Evolutionary conservation across 2,888 invertebrate genomes (phyloP).

Genomic region (Fissipunctia ypsillon): DNA sequence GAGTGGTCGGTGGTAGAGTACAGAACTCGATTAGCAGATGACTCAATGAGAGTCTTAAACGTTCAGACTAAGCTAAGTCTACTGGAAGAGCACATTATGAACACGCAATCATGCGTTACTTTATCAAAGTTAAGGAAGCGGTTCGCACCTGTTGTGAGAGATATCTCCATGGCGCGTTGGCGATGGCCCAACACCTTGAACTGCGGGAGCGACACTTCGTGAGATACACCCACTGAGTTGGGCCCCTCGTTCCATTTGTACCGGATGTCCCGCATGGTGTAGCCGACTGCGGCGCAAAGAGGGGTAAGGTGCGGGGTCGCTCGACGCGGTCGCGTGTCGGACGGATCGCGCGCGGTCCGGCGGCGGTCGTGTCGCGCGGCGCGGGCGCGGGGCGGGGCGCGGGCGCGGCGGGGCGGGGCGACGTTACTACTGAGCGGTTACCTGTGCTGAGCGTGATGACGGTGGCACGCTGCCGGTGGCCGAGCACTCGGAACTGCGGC

Average conservation of each 20-base stretch:
- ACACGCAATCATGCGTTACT: conserved; percentile 12
- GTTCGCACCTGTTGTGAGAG: conserved; percentile 96
- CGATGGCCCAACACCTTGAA: conserved; percentile 98
- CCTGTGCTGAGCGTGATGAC: conserved; percentile 99
- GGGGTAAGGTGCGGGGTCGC: conserved; percentile 71
- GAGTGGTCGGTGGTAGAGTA: conserved; percentile 59
- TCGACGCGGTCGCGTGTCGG: conserved; percentile 64
- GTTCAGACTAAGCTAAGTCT: conserved; percentile 8
- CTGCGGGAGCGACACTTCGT: conserved; percentile 98
- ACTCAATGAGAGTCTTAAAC: neutral
- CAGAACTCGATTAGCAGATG: conserved; percentile 19
- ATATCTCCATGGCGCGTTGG: conserved; percentile 97
- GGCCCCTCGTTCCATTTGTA: conserved; percentile 98
- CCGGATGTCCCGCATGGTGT: conserved; percentile 98
- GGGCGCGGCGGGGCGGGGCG: conserved; percentile 51
- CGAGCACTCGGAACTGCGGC: conserved; percentile 99
- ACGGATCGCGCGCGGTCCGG: conserved; percentile 55
- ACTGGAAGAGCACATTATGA: conserved; percentile 17
- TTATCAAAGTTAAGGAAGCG: conserved; percentile 26
- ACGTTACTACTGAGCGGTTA: conserved; percentile 90
- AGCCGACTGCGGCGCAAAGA: conserved; percentile 93
- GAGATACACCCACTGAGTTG: conserved; percentile 97
- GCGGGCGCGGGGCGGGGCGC: conserved; percentile 56
- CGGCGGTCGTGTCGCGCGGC: conserved; percentile 51
- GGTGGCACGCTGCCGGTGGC: conserved; percentile 98